Percentiles rank a stretch among this genome's conserved stretches.
These are phyloP conservation scores for Ectemnius lituratus DNA, from an alignment of 2,888 invertebrate species.

Conservation along the genomic window DNA sequence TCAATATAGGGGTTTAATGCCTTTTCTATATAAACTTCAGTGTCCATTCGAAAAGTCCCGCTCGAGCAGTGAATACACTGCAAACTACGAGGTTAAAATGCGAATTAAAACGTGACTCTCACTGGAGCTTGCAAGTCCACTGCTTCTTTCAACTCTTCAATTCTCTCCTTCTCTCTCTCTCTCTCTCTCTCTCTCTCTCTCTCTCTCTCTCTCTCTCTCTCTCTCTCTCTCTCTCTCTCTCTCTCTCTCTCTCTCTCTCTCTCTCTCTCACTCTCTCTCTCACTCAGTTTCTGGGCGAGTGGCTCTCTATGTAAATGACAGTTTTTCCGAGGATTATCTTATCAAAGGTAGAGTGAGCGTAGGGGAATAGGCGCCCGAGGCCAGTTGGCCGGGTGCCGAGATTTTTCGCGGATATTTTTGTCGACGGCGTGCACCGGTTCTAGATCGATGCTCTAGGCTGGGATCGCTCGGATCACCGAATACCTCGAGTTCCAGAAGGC, in stretches of 20 bases:
- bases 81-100: too few species aligned
- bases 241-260: not conserved
- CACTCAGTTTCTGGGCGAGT: not conserved
- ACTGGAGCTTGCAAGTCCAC: too few species aligned
- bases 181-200: not conserved
- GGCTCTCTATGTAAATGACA: too few species aligned
- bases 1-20: too few species aligned
- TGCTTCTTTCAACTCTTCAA: not conserved
- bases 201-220: not conserved
- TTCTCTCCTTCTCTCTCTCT: not conserved
- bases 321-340: constrained; percentile 56
- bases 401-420: constrained; percentile 73
- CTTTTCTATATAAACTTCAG: too few species aligned
- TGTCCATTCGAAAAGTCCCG: too few species aligned
- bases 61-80: too few species aligned
- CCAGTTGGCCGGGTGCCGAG: constrained; percentile 71
- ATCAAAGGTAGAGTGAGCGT: constrained; percentile 55
- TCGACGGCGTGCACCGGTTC: constrained; percentile 54
- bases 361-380: constrained; percentile 55
- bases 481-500: not conserved
- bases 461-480: not conserved
- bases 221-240: not conserved
- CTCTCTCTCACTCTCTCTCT: not conserved
- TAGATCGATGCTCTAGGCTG: constrained; percentile 28
- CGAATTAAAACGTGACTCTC: too few species aligned